phyloP scores from a whole-genome alignment of 2,113 vertebrate species.

The Beaufortia kweichowensis region DNA sequence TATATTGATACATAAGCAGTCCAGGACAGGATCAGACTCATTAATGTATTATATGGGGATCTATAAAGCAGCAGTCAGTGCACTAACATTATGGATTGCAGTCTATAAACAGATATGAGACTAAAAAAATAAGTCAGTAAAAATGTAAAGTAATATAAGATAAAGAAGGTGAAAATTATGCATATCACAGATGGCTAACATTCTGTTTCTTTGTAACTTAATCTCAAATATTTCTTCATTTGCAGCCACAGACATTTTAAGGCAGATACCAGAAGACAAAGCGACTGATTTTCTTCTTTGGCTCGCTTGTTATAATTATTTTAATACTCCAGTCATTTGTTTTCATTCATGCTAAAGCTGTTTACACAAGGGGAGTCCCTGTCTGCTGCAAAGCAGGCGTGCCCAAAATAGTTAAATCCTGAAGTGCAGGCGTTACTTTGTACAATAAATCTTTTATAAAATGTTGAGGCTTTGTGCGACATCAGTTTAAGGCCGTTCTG shows the following conservation, averaged over 20 bases:
- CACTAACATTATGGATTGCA: not conserved
- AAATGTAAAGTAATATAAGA: not conserved
- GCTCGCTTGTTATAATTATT: slow-evolving; percentile 1
- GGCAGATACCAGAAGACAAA: slow-evolving; percentile 17
- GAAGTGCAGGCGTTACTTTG: slow-evolving; percentile 35
- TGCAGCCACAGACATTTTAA: not conserved
- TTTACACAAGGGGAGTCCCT: slow-evolving; percentile 32
- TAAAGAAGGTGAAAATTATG: not conserved
- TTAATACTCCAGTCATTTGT: slow-evolving; percentile 10
- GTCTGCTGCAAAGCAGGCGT: slow-evolving; percentile 17
- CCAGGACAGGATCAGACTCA: not conserved
- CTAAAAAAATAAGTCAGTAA: slow-evolving; percentile 1
- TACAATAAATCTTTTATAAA: slow-evolving; percentile 34
- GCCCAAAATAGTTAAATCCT: slow-evolving; percentile 42
- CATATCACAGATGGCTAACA: not conserved
- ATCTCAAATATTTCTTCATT: slow-evolving; percentile 30
- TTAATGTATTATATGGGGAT: not conserved
- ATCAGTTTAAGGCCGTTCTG: slow-evolving; percentile 44
- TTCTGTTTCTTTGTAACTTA: slow-evolving; percentile 8
- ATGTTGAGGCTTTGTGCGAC: slow-evolving; percentile 16
- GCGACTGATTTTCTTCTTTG: not conserved
- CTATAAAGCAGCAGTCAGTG: not conserved
- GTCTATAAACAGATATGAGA: not conserved
- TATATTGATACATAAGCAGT: not conserved
- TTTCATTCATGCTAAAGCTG: slow-evolving; percentile 36